Evolutionary conservation across 2,888 invertebrate species (phyloP).

Genomic region (Ophion obscuratus): DNA sequence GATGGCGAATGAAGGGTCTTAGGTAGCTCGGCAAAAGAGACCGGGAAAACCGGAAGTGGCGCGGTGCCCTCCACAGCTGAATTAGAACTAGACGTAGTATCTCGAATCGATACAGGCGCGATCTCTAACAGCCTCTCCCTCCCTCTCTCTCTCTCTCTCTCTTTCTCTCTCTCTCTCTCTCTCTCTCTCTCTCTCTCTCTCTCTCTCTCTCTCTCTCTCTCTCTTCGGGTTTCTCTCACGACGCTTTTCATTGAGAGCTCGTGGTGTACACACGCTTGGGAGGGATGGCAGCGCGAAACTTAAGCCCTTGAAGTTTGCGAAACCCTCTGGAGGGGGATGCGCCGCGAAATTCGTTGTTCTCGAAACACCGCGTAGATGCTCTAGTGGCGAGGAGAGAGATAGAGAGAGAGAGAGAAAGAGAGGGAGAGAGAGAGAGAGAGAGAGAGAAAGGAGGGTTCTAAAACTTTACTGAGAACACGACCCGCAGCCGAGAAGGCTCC

Average conservation of each 20-base stretch:
- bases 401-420: slow-evolving; percentile 38
- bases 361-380: slow-evolving; percentile 73
- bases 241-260: slow-evolving; percentile 62
- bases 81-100: slow-evolving; percentile 74
- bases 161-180: slow-evolving; percentile 50
- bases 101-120: slow-evolving; percentile 67
- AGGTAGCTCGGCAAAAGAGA: slow-evolving; percentile 64
- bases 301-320: slow-evolving; percentile 62
- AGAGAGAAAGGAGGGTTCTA: slow-evolving; percentile 30
- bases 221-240: slow-evolving; percentile 53
- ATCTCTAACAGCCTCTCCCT: slow-evolving; percentile 41
- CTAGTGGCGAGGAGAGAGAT: slow-evolving; percentile 54
- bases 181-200: slow-evolving; percentile 47
- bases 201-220: slow-evolving; percentile 45
- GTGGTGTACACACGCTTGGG: slow-evolving; percentile 32
- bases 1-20: slow-evolving; percentile 46
- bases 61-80: slow-evolving; percentile 73
- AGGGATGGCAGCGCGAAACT: slow-evolving; percentile 46
- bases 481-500: slow-evolving; percentile 54
- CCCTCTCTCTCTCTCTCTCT: slow-evolving; percentile 32
- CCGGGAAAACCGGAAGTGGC: slow-evolving; percentile 80
- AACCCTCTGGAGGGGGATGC: slow-evolving; percentile 49
- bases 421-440: slow-evolving; percentile 35
- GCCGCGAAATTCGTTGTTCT: slow-evolving; percentile 58
- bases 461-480: slow-evolving; percentile 60